A percentile compares a stretch with the other conserved stretches of the same genome.
phyloP scores from a whole-genome alignment of 1,140 invertebrate species.

The Metopolophium dirhodum region DNA sequence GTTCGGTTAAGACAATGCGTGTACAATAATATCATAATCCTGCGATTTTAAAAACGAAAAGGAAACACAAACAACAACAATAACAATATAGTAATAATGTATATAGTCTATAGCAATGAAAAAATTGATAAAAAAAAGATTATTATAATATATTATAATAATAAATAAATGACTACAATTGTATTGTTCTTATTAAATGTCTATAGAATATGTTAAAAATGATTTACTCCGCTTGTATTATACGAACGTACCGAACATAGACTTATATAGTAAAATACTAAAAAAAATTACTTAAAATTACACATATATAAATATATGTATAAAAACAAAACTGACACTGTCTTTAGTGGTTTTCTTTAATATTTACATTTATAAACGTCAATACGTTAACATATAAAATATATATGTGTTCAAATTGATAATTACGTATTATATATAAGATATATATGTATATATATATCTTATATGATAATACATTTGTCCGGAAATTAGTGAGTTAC shows the following conservation, averaged over 20 bases:
- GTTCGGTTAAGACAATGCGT: slow-evolving; percentile 9
- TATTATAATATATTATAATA: background rate
- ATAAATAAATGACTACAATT: slow-evolving; percentile 1
- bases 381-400: background rate
- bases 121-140: background rate
- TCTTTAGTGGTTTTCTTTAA: background rate
- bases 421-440: background rate
- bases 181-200: background rate
- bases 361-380: background rate
- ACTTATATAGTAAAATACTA: background rate
- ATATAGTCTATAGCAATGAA: background rate
- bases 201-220: background rate
- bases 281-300: background rate
- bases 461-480: background rate
- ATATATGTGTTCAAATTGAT: background rate
- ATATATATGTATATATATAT: background rate
- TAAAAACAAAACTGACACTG: background rate
- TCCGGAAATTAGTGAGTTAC: background rate
- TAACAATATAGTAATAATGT: slow-evolving; percentile 1
- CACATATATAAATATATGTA: background rate
- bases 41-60: background rate
- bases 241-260: background rate
- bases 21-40: background rate
- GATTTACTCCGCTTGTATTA: background rate
- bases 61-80: slow-evolving; percentile 15